Evolutionary conservation across 2,888 invertebrate genomes (phyloP), one percentile per base, ranked within the genome.

Genomic region (Venusia cambrica): DNA sequence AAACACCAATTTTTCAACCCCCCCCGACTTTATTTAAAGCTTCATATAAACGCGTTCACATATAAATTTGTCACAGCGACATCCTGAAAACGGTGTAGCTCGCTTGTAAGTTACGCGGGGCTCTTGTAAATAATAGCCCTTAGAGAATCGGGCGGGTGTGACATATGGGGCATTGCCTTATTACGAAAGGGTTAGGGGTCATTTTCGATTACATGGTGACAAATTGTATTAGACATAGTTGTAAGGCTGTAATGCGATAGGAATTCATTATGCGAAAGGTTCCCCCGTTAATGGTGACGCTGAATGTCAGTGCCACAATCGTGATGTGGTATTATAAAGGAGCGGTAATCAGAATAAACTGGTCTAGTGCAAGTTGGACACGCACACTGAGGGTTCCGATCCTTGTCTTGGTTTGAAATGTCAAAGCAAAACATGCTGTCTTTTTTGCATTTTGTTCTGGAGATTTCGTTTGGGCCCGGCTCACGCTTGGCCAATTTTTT

Each of bases 201-300:
- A 40, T 43, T 56, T 56, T 61, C 44, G 38, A 31, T 26, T 45
- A 52, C 39, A 10, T 20, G 37, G 10, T 27, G 42, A 48, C 52
- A 57, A 62, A 58, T 60, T 57, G 53, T 55, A 54, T 59, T 38
- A 38, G 46, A 44, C 50, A 48, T 52, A 53, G 51, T 39, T 52
- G 59, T 54, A 53, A 57, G 52, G 51, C 38, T 53, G 60, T 55
- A 54, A 58, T 50, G 48, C 49, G 63, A 64, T 64, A 58, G 58
- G 57, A 70, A 72, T 73, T 73, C 73, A 75, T 75, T 73, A 73
- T 63, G 71, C 64, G 60, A 71, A 67, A 64, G 65, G 68, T 57
- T n/a, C 52, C 34, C 45, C 33, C 38, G 47, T 21, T 49, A 56
- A 64, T 62, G 53, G 57, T 48, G 61, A 51, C 53, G 49, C 51